A percentile compares a stretch with the other conserved stretches of the same genome.
phyloP scores from a whole-genome alignment of 1,140 invertebrate genomes.

The Ladona fulva region DNA sequence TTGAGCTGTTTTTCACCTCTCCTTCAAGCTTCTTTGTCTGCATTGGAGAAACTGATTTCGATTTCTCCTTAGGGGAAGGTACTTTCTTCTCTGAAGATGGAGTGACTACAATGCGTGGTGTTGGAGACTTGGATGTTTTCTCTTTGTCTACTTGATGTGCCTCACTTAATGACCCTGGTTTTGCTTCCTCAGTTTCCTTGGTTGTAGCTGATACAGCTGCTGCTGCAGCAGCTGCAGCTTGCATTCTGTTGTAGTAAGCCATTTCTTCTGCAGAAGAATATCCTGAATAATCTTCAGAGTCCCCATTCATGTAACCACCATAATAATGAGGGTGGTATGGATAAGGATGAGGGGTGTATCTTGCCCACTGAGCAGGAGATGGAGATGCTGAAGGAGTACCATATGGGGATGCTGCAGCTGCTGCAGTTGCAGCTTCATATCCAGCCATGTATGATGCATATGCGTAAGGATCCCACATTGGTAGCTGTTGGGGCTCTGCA shows the following conservation, averaged over 20 bases:
- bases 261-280: constrained; percentile 40
- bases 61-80: not conserved
- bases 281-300: constrained; percentile 33
- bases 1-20: not conserved
- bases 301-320: constrained; percentile 19
- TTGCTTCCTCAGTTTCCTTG: not conserved
- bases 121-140: not conserved
- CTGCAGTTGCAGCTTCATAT: constrained; percentile 26
- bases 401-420: constrained; percentile 29
- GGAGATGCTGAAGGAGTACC: constrained; percentile 29
- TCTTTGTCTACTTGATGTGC: not conserved
- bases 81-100: not conserved
- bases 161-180: too few species aligned
- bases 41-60: not conserved
- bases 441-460: constrained; percentile 32
- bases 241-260: constrained; percentile 28
- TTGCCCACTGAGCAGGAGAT: constrained; percentile 17
- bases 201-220: not conserved
- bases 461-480: constrained; percentile 29
- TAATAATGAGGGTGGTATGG: constrained; percentile 19
- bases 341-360: constrained; percentile 24
- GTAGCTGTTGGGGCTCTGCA: constrained; percentile 23
- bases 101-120: not conserved
- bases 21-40: not conserved
- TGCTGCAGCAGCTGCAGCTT: not conserved